Conservation (phyloP, 2,888 invertebrate genomes). For the Xanthia icteritia region DNA sequence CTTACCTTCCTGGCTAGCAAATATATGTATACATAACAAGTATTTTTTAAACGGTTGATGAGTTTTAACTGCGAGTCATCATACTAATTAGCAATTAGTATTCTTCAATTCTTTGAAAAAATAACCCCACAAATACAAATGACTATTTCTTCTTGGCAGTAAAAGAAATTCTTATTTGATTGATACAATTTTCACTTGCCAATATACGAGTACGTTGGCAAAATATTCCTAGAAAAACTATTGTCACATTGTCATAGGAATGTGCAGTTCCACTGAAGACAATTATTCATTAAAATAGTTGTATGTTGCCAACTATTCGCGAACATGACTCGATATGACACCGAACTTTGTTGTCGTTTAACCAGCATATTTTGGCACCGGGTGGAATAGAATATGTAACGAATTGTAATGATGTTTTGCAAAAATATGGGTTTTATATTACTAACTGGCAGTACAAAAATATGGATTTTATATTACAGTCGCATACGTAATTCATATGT, state of each 20-base stretch:
- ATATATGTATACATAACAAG: neutral
- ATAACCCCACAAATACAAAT: neutral
- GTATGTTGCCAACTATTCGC: slow-evolving; percentile 32
- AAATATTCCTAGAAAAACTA: slow-evolving; percentile 31
- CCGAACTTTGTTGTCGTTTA: neutral
- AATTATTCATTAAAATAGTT: slow-evolving; percentile 25
- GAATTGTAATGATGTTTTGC: neutral
- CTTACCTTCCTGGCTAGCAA: neutral
- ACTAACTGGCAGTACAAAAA: no score
- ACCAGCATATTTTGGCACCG: slow-evolving; percentile 3
- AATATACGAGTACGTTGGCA: slow-evolving; percentile 14
- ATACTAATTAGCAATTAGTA: neutral
- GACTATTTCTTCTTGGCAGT: slow-evolving; percentile 16
- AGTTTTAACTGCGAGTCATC: neutral
- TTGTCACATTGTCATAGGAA: slow-evolving; percentile 10
- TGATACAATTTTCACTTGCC: slow-evolving; percentile 23
- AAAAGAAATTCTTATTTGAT: slow-evolving; percentile 13
- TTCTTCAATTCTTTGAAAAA: neutral
- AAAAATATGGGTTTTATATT: no score
- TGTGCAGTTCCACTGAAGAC: slow-evolving; percentile 14
- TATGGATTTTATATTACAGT: neutral
- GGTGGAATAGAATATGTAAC: neutral
- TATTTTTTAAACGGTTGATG: neutral
- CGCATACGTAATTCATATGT: no score
- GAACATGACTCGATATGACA: slow-evolving; percentile 10